Evolutionary conservation across 1,140 invertebrate species (phyloP).

Genomic region (Asobara japonica): DNA sequence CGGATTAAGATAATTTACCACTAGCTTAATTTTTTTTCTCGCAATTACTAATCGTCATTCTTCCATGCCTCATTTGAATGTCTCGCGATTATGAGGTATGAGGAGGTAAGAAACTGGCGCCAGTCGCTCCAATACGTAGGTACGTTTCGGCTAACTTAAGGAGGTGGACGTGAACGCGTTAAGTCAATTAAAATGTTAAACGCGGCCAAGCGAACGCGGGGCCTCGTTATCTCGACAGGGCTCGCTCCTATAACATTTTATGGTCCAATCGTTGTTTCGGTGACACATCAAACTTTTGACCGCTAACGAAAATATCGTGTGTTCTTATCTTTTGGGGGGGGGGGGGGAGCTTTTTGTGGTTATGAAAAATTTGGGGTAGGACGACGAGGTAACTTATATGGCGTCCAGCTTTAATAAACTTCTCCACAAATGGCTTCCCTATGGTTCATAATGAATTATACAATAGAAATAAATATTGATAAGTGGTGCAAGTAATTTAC

Average conservation of each 20-base stretch:
- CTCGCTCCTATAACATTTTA: neutral
- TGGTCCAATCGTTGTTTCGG: neutral
- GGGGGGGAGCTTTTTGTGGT: too few relatives aligned
- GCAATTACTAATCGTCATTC: neutral
- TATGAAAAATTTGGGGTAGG: too few relatives aligned
- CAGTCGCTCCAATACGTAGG: slow-evolving; percentile 19
- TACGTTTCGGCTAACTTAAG: neutral
- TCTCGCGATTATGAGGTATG: neutral
- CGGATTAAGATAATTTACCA: neutral
- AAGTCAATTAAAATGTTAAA: slow-evolving; percentile 53
- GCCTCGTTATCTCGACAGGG: slow-evolving; percentile 43
- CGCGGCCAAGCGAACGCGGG: slow-evolving; percentile 39
- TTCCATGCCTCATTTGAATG: neutral
- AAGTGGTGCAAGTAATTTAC: too few relatives aligned
- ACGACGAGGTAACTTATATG: too few relatives aligned
- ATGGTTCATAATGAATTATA: too few relatives aligned
- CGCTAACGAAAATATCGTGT: too few relatives aligned
- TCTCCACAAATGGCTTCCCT: too few relatives aligned
- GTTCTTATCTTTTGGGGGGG: too few relatives aligned
- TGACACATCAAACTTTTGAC: neutral
- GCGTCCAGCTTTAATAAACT: too few relatives aligned
- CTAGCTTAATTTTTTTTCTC: neutral
- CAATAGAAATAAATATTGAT: too few relatives aligned
- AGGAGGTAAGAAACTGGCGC: slow-evolving; percentile 5
- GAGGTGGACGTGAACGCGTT: slow-evolving; percentile 38